Conservation (phyloP, 2,888 invertebrate species). For the Eupithecia dodoneata region DNA sequence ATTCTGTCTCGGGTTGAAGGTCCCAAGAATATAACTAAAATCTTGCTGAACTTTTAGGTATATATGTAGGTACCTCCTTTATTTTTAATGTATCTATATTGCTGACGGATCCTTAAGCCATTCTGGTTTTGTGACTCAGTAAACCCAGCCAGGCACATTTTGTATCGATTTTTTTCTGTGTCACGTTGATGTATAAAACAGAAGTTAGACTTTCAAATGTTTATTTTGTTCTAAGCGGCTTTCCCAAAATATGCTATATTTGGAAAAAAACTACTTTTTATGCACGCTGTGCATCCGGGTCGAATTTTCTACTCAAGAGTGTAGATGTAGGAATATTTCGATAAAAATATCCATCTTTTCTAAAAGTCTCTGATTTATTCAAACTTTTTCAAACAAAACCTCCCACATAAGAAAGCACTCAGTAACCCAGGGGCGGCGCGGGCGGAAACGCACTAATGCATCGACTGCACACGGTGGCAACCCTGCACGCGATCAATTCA, state of each 20-base stretch:
- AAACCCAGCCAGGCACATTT: neutral
- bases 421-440: constrained; percentile 57
- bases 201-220: neutral
- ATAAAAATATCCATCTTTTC: neutral
- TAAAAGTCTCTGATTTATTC: constrained; percentile 1
- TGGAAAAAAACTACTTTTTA: neutral
- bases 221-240: neutral
- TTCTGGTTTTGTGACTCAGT: neutral
- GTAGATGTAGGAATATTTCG: neutral
- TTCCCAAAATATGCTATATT: too few relatives aligned
- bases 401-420: constrained; percentile 34
- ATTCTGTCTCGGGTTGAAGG: constrained; percentile 15
- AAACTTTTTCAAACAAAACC: constrained; percentile 5
- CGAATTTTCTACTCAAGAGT: neutral
- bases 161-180: neutral
- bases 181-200: neutral
- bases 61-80: neutral
- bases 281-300: neutral
- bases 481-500: constrained; percentile 79
- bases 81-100: neutral
- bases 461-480: constrained; percentile 75
- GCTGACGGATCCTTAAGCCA: neutral
- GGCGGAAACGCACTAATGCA: constrained; percentile 83
- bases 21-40: neutral
- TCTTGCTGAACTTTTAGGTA: neutral